Conservation (phyloP, 2,797 vertebrate genomes). For the Poeciliopsis turneri region DNA sequence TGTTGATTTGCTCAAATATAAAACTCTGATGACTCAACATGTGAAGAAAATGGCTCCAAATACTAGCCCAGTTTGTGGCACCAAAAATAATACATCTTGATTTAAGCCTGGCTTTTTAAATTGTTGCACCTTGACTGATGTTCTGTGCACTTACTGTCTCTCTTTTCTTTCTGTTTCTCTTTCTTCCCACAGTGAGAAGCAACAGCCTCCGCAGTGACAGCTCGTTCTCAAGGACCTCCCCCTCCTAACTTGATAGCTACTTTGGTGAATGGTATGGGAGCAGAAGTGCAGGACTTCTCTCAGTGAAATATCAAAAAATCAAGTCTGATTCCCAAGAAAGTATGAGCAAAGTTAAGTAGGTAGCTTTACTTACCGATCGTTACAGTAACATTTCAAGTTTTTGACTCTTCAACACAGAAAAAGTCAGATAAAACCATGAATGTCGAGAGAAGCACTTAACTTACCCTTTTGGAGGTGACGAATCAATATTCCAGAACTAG, state of each 20-base stretch:
- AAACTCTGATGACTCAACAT: conserved; percentile 46
- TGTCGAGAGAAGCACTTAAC: conserved; percentile 63
- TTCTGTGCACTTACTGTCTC: conserved; percentile 68
- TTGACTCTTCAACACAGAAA: conserved; percentile 50
- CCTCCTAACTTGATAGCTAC: conserved; percentile 42
- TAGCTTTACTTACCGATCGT: conserved; percentile 52
- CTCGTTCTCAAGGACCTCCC: conserved; percentile 43
- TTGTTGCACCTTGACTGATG: conserved; percentile 43
- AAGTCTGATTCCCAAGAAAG: conserved; percentile 46
- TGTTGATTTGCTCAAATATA: not conserved
- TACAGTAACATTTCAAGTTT: conserved; percentile 44
- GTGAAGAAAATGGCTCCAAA: conserved; percentile 30
- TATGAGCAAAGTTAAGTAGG: conserved; percentile 67
- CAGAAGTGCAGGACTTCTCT: conserved; percentile 44
- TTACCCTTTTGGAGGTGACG: conserved; percentile 66
- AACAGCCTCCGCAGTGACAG: conserved; percentile 53
- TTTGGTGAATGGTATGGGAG: conserved; percentile 65
- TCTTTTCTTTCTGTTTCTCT: conserved; percentile 58
- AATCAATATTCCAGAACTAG: conserved; percentile 75
- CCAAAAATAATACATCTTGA: not conserved
- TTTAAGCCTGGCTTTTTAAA: conserved; percentile 16
- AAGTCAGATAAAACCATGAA: conserved; percentile 58
- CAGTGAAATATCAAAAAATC: conserved; percentile 57
- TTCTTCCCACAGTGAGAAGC: conserved; percentile 66
- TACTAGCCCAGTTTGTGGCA: not conserved